Evolutionary conservation across 2,113 vertebrate genomes (phyloP).

Genomic region (Hemiprocne comata): DNA sequence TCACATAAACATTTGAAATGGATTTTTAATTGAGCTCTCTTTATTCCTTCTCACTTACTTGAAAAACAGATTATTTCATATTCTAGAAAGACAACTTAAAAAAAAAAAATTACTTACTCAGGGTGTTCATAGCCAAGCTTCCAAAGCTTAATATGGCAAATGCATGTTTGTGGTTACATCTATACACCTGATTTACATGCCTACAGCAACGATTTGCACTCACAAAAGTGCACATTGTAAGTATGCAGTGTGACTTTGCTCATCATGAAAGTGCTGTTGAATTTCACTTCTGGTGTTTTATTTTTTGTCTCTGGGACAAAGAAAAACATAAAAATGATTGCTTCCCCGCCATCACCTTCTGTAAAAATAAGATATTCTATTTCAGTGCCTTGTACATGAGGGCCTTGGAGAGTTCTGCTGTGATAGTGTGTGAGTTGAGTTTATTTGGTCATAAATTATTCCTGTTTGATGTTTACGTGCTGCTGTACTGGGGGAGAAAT

Average conservation of each 20-base stretch:
- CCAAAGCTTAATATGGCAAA: not conserved
- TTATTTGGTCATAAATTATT: constrained; percentile 45
- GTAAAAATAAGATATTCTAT: not conserved
- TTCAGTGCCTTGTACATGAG: not conserved
- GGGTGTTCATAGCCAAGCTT: not conserved
- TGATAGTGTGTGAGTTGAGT: not conserved
- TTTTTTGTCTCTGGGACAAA: not conserved
- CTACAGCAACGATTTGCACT: not conserved
- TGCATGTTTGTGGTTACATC: not conserved
- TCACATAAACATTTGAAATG: not conserved
- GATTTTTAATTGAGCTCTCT: not conserved
- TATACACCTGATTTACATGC: not conserved
- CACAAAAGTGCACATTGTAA: not conserved
- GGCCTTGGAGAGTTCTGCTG: not conserved
- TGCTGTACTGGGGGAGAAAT: constrained; percentile 34
- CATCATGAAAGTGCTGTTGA: accelerated
- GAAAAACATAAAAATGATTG: not conserved
- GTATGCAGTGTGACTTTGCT: not conserved
- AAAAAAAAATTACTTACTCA: accelerated
- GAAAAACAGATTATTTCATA: not conserved
- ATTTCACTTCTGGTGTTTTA: not conserved
- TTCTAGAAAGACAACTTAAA: not conserved
- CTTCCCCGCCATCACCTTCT: not conserved
- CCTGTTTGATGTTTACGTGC: constrained; percentile 7
- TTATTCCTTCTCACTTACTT: not conserved